Evolutionary conservation across 2,797 vertebrate species (phyloP).

Genomic region (Tinamus major): DNA sequence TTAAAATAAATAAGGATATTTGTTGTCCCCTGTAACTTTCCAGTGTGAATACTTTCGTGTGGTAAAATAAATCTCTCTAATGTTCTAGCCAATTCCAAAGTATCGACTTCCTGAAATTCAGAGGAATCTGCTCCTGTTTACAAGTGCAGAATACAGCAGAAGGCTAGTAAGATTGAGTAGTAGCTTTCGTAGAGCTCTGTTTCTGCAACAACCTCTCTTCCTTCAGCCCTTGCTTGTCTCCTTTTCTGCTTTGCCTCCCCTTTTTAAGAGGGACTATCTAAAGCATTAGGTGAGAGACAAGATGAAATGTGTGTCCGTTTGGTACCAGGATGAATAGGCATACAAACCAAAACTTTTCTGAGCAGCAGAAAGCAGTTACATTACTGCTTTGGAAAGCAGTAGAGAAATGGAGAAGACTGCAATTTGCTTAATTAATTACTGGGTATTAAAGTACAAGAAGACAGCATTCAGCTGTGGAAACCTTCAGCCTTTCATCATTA

Average conservation of each 20-base stretch:
- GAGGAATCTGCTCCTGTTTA: slow-evolving; percentile 11
- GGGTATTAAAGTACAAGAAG: background rate
- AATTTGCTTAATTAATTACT: background rate
- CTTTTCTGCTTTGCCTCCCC: background rate
- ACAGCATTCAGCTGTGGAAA: background rate
- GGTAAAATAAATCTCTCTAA: background rate
- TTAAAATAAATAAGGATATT: slow-evolving; percentile 1
- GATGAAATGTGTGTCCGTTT: background rate
- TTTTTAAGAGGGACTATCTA: background rate
- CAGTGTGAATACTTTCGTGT: background rate
- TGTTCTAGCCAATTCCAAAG: background rate
- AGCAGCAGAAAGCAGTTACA: background rate
- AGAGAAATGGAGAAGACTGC: background rate
- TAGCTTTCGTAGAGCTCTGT: slow-evolving; percentile 1
- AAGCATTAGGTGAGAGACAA: background rate
- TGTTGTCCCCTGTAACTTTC: background rate
- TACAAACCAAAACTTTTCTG: background rate
- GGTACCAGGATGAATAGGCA: background rate
- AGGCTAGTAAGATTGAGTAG: slow-evolving; percentile 33
- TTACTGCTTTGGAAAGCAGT: background rate
- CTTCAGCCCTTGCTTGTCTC: slow-evolving; percentile 3
- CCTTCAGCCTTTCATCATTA: background rate
- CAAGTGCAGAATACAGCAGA: background rate
- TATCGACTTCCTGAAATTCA: slow-evolving; percentile 35
- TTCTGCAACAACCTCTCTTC: background rate